phyloP scores from a whole-genome alignment of 1,140 invertebrate genomes.

The Brachystomella parvula region DNA sequence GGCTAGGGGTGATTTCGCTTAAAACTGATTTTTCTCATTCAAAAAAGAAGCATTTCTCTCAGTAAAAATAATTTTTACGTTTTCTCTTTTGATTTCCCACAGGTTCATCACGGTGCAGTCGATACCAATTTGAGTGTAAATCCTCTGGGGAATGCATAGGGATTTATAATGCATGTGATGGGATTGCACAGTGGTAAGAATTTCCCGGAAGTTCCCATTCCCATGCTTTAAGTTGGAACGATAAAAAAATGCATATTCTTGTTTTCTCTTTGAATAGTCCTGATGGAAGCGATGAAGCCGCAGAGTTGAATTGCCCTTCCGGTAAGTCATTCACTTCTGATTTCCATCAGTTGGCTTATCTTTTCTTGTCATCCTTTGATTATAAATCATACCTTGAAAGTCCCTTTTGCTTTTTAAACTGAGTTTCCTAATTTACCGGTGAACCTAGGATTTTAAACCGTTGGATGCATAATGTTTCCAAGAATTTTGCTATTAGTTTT shows the following conservation, averaged over 20 bases:
- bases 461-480: not conserved
- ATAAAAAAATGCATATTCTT: not conserved
- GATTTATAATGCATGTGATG: constrained; percentile 91
- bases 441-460: not conserved
- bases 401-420: not conserved
- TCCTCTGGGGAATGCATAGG: constrained; percentile 83
- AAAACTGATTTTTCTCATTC: too few relatives aligned
- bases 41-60: too few relatives aligned
- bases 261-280: not conserved
- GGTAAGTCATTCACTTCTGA: not conserved
- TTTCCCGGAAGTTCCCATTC: constrained; percentile 43
- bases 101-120: constrained; percentile 27
- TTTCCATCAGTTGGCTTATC: not conserved
- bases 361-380: not conserved
- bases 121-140: constrained; percentile 77
- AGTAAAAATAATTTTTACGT: too few relatives aligned
- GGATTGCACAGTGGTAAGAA: constrained; percentile 85
- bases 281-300: constrained; percentile 23
- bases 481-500: not conserved
- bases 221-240: not conserved
- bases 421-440: not conserved
- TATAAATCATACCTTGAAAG: too few relatives aligned
- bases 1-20: too few relatives aligned
- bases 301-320: constrained; percentile 29
- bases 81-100: not conserved